Conservation (phyloP, 1,140 invertebrate genomes). For the Melanaphis sacchari region DNA sequence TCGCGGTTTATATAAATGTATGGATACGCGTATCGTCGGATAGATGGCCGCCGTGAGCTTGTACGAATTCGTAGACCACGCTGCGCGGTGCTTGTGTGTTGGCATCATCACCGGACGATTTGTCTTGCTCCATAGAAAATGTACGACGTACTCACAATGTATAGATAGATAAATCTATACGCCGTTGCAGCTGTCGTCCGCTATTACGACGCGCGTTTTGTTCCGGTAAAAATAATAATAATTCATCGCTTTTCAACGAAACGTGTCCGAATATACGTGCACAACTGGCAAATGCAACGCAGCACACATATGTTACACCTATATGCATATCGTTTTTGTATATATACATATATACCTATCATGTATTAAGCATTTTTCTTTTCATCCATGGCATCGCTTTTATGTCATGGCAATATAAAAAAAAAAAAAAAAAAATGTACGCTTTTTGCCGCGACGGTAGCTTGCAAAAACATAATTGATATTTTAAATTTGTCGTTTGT, state of each 20-base stretch:
- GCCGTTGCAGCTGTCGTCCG: background rate
- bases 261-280: background rate
- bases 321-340: background rate
- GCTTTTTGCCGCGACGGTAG: no score
- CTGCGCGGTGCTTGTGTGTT: background rate
- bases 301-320: background rate
- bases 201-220: background rate
- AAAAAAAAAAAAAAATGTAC: no score
- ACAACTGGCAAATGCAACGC: background rate
- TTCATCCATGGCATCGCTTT: background rate
- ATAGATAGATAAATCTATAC: background rate
- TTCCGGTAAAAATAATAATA: background rate
- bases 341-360: background rate
- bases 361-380: background rate
- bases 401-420: no score
- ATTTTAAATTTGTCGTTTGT: no score
- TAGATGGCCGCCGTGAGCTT: background rate
- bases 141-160: background rate
- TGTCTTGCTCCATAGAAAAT: constrained; percentile 20
- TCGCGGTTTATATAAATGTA: background rate
- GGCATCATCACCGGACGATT: background rate
- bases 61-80: background rate
- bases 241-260: constrained; percentile 12
- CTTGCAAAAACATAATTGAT: background rate
- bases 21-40: background rate